Evolutionary conservation across 2,888 invertebrate species (phyloP).

Genomic region (Schizotus pectinicornis): DNA sequence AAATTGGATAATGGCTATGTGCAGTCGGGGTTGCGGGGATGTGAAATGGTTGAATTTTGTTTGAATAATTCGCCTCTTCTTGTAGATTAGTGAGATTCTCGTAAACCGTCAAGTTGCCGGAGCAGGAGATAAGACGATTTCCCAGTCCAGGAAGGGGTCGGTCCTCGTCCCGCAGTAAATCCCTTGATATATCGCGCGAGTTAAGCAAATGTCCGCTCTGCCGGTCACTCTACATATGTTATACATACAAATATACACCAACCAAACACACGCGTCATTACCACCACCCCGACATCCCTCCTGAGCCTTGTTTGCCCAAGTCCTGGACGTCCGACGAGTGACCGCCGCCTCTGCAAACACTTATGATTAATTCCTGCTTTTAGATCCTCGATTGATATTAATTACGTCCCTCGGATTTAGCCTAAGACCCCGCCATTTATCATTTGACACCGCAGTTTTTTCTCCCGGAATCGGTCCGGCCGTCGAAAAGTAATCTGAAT

Average conservation of each 20-base stretch:
- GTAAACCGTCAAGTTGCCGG: conserved; percentile 12
- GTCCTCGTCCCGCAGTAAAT: conserved; percentile 48
- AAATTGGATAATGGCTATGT: no score
- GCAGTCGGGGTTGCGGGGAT: neutral
- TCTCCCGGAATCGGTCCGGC: neutral
- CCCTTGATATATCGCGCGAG: conserved; percentile 57
- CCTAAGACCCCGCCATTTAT: conserved; percentile 34
- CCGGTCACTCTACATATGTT: conserved; percentile 57
- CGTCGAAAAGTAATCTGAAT: conserved; percentile 9
- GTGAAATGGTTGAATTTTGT: neutral
- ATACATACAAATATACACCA: conserved; percentile 53
- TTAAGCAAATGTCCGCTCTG: conserved; percentile 56
- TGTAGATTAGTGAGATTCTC: conserved; percentile 22
- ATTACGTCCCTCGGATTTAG: conserved; percentile 35
- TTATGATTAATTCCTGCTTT: conserved; percentile 39
- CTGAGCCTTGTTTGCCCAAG: conserved; percentile 8
- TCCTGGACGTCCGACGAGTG: neutral
- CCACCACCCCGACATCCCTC: conserved; percentile 21
- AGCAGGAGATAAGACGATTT: conserved; percentile 41
- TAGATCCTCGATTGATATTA: conserved; percentile 35
- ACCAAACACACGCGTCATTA: conserved; percentile 48
- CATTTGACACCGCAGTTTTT: conserved; percentile 14
- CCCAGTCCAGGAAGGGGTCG: conserved; percentile 39
- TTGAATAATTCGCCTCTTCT: conserved; percentile 7
- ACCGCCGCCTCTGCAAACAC: conserved; percentile 6